Percentiles rank a stretch among this genome's conserved stretches.
phyloP scores from a whole-genome alignment of 2,797 vertebrate genomes.

The Sebastes dallii region DNA sequence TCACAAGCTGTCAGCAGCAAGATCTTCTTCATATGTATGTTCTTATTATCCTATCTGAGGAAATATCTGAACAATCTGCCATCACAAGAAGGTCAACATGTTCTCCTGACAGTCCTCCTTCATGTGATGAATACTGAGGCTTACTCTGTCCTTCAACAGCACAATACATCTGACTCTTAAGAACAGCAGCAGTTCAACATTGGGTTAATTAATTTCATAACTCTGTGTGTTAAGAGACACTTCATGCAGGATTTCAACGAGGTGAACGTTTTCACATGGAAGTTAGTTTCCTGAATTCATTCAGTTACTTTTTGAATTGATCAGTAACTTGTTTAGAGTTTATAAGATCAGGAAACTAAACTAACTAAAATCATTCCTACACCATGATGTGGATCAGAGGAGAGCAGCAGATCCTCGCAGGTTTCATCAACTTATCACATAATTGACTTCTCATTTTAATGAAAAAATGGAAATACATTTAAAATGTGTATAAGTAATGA shows the following conservation, averaged over 20 bases:
- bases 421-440: not conserved
- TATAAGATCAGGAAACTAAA: not conserved
- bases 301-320: not conserved
- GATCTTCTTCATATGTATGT: slow-evolving; percentile 20
- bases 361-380: not conserved
- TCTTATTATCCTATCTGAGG: slow-evolving; percentile 19
- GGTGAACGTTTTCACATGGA: not conserved
- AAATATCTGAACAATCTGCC: not conserved
- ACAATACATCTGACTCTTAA: not conserved
- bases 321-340: not conserved
- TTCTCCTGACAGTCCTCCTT: not conserved
- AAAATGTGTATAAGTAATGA: not conserved
- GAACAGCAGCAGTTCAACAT: not conserved
- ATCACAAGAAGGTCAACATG: not conserved
- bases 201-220: not conserved
- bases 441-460: not conserved
- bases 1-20: slow-evolving; percentile 23
- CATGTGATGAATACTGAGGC: not conserved
- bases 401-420: not conserved
- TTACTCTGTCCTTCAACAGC: not conserved
- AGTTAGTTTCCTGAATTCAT: not conserved
- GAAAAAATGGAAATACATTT: not conserved
- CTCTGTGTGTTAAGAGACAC: slow-evolving; percentile 47
- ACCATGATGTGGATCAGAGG: not conserved
- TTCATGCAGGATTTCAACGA: slow-evolving; percentile 55